Evolutionary conservation across 2,113 vertebrate species (phyloP).

Genomic region (Empidonax alnorum): DNA sequence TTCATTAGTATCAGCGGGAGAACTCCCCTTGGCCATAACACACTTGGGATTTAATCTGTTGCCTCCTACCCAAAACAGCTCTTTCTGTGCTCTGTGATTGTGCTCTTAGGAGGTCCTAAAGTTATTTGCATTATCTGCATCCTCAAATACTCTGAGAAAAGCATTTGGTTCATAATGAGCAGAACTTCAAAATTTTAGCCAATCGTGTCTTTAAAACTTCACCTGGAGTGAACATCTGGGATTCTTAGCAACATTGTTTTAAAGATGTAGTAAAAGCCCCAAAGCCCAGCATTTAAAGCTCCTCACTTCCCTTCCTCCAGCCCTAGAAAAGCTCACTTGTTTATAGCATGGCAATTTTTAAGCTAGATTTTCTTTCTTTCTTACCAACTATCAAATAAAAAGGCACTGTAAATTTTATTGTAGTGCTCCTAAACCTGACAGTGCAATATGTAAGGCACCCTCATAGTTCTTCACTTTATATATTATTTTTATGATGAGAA

Average conservation of each 20-base stretch:
- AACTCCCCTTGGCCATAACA: background rate
- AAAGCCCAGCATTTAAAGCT: background rate
- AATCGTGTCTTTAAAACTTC: constrained; percentile 26
- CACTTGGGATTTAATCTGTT: background rate
- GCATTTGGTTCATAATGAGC: background rate
- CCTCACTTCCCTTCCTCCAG: background rate
- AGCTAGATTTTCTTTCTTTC: constrained; percentile 53
- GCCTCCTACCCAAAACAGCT: background rate
- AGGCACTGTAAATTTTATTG: constrained; percentile 77
- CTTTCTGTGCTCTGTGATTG: background rate
- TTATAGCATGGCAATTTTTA: constrained; percentile 69
- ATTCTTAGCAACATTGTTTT: constrained; percentile 18
- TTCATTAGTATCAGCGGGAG: background rate
- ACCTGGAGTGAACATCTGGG: constrained; percentile 32
- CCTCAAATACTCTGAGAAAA: background rate
- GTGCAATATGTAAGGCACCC: constrained; percentile 73
- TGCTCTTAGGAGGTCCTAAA: background rate
- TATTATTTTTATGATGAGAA: constrained; percentile 81
- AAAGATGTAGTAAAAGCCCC: constrained; percentile 17
- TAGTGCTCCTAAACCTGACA: constrained; percentile 74
- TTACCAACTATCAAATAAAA: constrained; percentile 72
- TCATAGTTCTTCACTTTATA: constrained; percentile 79
- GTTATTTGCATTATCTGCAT: background rate
- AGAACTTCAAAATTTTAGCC: constrained; percentile 21
- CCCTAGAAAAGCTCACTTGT: constrained; percentile 39